phyloP scores from a whole-genome alignment of 2,797 vertebrate species.

The Helostoma temminkii region DNA sequence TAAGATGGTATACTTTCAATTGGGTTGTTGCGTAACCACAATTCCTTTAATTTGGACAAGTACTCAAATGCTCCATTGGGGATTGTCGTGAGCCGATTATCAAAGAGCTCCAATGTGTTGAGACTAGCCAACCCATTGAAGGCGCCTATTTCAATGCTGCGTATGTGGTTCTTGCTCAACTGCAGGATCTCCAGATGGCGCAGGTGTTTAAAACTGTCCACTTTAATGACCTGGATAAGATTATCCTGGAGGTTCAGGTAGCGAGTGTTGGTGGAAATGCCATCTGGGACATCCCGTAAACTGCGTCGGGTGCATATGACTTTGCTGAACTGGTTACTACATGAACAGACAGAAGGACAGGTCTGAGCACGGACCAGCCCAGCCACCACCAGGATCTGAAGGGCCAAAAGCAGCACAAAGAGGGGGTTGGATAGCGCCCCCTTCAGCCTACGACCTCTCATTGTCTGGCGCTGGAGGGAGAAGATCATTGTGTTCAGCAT shows the following conservation, averaged over 20 bases:
- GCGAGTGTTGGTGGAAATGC: conserved; percentile 97
- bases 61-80: conserved; percentile 99
- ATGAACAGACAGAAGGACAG: conserved; percentile 97
- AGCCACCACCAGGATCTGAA: conserved; percentile 98
- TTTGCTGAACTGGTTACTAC: conserved; percentile 99
- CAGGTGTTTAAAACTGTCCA: conserved; percentile 99
- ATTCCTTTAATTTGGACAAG: conserved; percentile 97
- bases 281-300: conserved; percentile 96
- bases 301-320: conserved; percentile 96
- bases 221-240: conserved; percentile 98
- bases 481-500: conserved; percentile 99
- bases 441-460: conserved; percentile 99
- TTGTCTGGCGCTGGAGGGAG: conserved; percentile 99
- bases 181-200: conserved; percentile 98
- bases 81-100: conserved; percentile 99
- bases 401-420: conserved; percentile 97
- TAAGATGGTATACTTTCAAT: conserved; percentile 99
- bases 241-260: conserved; percentile 99
- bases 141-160: conserved; percentile 98
- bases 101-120: conserved; percentile 99
- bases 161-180: conserved; percentile 97
- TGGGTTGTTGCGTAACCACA: conserved; percentile 99
- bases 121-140: conserved; percentile 98
- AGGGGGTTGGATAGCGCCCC: conserved; percentile 99
- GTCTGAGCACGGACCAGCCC: conserved; percentile 97